phyloP scores from a whole-genome alignment of 2,113 vertebrate genomes.

The Pseudorhombus dupliciocellatus region DNA sequence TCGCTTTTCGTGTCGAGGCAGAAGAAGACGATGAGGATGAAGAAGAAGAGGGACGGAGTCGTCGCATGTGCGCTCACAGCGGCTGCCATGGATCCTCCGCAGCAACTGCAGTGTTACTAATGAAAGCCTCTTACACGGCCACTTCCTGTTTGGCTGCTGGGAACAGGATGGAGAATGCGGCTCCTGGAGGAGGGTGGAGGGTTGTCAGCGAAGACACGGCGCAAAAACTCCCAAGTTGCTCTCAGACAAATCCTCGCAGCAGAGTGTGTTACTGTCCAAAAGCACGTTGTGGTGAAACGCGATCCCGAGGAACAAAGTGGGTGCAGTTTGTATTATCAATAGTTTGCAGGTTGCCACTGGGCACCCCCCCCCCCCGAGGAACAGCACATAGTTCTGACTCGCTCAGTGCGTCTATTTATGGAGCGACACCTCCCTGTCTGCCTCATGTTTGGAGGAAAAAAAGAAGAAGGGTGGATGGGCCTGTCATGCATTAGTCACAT shows the following conservation, averaged over 20 bases:
- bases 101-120: slow-evolving; percentile 50
- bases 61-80: slow-evolving; percentile 15
- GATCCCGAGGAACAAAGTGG: slow-evolving; percentile 12
- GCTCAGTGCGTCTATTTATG: slow-evolving; percentile 8
- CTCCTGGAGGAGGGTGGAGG: neutral
- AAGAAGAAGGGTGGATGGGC: neutral
- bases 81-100: slow-evolving; percentile 37
- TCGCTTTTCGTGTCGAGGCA: neutral
- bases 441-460: neutral
- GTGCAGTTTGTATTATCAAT: slow-evolving; percentile 5
- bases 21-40: neutral
- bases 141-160: slow-evolving; percentile 28
- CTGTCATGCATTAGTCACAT: slow-evolving; percentile 35
- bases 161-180: neutral
- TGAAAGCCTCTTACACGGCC: slow-evolving; percentile 53
- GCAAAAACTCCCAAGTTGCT: slow-evolving; percentile 9
- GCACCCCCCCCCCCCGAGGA: neutral
- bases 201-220: neutral
- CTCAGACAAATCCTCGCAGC: slow-evolving; percentile 20
- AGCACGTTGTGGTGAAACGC: neutral
- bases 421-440: slow-evolving; percentile 20
- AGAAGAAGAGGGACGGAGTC: slow-evolving; percentile 1
- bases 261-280: slow-evolving; percentile 16
- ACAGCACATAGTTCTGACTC: slow-evolving; percentile 14
- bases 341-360: slow-evolving; percentile 4